These are phyloP conservation scores for Falco novaeseelandiae DNA, from an alignment of 2,797 vertebrate genomes.

Conservation along the genomic window DNA sequence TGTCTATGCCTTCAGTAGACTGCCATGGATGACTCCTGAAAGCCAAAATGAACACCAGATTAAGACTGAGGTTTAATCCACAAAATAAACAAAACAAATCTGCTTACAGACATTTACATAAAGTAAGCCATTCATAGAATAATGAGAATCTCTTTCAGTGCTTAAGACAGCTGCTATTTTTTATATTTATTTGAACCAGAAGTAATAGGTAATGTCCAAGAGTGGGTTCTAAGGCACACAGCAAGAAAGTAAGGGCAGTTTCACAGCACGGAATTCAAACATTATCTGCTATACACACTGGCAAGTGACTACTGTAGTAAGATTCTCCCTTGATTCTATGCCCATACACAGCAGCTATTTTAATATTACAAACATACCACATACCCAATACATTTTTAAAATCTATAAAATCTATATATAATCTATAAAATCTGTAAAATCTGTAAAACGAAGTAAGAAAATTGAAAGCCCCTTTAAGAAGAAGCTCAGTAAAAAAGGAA, in stretches of 20 bases:
- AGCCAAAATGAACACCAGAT: background rate
- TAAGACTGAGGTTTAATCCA: background rate
- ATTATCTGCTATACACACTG: background rate
- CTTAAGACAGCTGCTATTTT: background rate
- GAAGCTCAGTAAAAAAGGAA: background rate
- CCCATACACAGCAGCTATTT: background rate
- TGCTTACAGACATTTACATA: background rate
- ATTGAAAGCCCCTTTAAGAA: background rate
- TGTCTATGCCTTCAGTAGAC: background rate
- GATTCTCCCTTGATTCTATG: background rate
- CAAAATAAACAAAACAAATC: constrained; percentile 34
- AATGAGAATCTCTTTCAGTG: background rate
- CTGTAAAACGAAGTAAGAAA: background rate
- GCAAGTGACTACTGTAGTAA: background rate
- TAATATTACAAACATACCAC: background rate
- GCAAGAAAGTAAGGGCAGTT: background rate
- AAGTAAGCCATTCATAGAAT: background rate
- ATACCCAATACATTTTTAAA: background rate
- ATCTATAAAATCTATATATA: background rate
- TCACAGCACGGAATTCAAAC: background rate
- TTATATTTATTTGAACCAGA: background rate
- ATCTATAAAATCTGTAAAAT: background rate
- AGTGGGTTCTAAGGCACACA: background rate
- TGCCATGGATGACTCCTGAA: background rate
- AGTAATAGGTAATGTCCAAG: background rate